A percentile compares a stretch with the other conserved stretches of the same genome.
phyloP scores from a whole-genome alignment of 1,140 invertebrate species.

The Hypothenemus hampei region DNA sequence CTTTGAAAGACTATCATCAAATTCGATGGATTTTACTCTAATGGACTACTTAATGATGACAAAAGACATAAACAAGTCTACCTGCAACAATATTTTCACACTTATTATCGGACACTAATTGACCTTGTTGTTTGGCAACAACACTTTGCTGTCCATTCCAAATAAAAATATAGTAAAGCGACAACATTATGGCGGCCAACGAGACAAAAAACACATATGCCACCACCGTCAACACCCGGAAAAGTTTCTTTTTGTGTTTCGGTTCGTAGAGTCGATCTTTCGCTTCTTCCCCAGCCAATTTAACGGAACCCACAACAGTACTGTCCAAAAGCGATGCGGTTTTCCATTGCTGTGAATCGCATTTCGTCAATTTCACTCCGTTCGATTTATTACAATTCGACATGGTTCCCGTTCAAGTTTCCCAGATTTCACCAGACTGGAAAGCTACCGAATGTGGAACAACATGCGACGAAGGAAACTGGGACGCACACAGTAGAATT shows the following conservation, averaged over 20 bases:
- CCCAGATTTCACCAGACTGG: no score
- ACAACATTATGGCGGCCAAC: slow-evolving; percentile 88
- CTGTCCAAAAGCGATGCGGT: slow-evolving; percentile 49
- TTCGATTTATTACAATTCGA: slow-evolving; percentile 42
- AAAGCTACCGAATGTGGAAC: no score
- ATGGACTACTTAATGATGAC: not conserved
- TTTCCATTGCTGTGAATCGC: slow-evolving; percentile 38
- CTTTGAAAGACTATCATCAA: not conserved
- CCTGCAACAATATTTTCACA: slow-evolving; percentile 18
- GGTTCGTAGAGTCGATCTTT: slow-evolving; percentile 77
- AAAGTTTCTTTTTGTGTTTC: slow-evolving; percentile 78
- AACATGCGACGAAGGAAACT: not conserved
- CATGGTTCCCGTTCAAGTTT: slow-evolving; percentile 31
- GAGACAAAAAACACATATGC: slow-evolving; percentile 95
- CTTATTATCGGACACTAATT: not conserved
- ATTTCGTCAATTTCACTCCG: slow-evolving; percentile 38
- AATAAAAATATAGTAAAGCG: slow-evolving; percentile 92
- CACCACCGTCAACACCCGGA: slow-evolving; percentile 90
- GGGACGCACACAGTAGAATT: slow-evolving; percentile 4
- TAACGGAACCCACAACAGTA: slow-evolving; percentile 55
- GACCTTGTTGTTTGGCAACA: not conserved
- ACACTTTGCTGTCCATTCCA: slow-evolving; percentile 61
- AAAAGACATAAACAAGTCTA: not conserved
- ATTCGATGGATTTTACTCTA: not conserved
- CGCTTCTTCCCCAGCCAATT: slow-evolving; percentile 69